Conservation (phyloP, 2,888 invertebrate genomes). For the Dyspetes luteomarginatus region DNA sequence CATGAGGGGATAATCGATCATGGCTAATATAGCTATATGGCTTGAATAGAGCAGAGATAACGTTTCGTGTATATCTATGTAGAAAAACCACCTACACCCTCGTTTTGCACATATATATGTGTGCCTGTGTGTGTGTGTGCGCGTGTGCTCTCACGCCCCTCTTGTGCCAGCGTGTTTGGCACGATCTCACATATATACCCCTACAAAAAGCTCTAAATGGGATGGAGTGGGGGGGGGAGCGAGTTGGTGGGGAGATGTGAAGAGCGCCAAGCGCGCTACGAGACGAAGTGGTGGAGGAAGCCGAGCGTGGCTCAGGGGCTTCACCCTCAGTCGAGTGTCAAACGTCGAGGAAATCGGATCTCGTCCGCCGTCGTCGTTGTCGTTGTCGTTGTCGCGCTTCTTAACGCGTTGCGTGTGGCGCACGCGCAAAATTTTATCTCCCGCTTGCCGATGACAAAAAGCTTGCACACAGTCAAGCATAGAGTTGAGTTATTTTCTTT, state of each 20-base stretch:
- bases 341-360: slow-evolving; percentile 56
- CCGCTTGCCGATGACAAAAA: slow-evolving; percentile 50
- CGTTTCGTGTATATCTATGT: too few relatives aligned
- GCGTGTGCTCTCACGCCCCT: slow-evolving; percentile 12
- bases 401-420: slow-evolving; percentile 41
- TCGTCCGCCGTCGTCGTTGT: too few relatives aligned
- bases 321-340: slow-evolving; percentile 63
- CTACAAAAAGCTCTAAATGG: not conserved
- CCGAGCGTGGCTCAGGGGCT: slow-evolving; percentile 42
- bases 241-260: slow-evolving; percentile 20
- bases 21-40: too few relatives aligned
- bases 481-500: too few relatives aligned
- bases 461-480: not conserved
- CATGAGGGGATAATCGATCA: too few relatives aligned
- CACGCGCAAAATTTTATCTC: slow-evolving; percentile 60
- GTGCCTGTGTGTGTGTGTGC: not conserved
- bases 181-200: slow-evolving; percentile 28
- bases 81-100: too few relatives aligned
- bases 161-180: slow-evolving; percentile 11
- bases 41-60: too few relatives aligned
- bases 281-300: slow-evolving; percentile 26
- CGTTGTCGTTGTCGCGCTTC: slow-evolving; percentile 1
- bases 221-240: not conserved
- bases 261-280: too few relatives aligned
- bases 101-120: slow-evolving; percentile 7